Evolutionary conservation across 2,888 invertebrate genomes (phyloP), one percentile per base, ranked within the genome.

Genomic region (Adelphocoris suturalis): DNA sequence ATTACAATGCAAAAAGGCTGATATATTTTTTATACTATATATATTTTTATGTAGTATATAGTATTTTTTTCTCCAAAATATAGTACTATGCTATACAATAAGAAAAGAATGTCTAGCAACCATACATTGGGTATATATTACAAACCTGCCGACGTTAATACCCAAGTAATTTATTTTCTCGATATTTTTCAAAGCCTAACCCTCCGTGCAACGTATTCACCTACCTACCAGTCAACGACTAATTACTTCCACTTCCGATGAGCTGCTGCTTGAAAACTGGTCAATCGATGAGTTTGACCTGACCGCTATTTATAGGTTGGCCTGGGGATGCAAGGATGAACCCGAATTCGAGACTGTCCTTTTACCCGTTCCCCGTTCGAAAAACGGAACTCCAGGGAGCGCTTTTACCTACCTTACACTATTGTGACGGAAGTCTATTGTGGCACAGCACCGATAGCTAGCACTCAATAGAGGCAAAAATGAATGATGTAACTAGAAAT

Each of bases 231-330:
- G n/a, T n/a, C n/a, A 37, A 37, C 23, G 23, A 68, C 23, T 68
- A 19, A 68, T 68, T 68, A 68, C 68, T 68, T 68, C 68, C 68
- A 68, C 68, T 68, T 68, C 68, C 68, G 68, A 12, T 19, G 19
- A 23, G 11, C 37, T 37, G 23, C 68, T 27, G 68, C 27, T n/a
- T 13, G 68, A 68, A 68, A 68, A 68, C 68, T 68, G 68, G 68
- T 68, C 27, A 68, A 68, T 68, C 68, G 68, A 68, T 68, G 27
- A 68, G 68, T 68, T 68, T 68, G 68, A 68, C 68, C 68, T 23
- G 23, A 68, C 5, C 68, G 23, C 68, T 68, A 68, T 68, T 68
- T 68, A 68, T 68, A 68, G 68, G 68, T 23, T 23, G 68, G 19
- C 68, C 27, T 27, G 68, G 23, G 68, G 68, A 23, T 68, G 61